phyloP scores from a whole-genome alignment of 2,888 invertebrate species.

The Andrena dorsata region DNA sequence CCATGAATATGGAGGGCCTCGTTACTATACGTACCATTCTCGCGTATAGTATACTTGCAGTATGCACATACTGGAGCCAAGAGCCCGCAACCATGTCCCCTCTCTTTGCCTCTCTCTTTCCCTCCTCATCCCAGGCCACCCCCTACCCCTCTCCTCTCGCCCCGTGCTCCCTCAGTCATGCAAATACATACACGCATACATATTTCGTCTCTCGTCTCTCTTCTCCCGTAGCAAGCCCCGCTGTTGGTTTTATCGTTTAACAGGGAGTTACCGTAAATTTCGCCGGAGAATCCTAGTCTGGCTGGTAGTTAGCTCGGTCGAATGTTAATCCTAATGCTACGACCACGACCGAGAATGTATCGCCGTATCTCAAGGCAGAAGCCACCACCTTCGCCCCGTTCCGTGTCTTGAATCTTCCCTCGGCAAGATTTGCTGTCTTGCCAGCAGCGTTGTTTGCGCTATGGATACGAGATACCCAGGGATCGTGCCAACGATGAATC shows the following conservation, averaged over 20 bases:
- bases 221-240: slow-evolving; percentile 61
- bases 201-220: slow-evolving; percentile 24
- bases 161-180: slow-evolving; percentile 39
- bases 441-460: slow-evolving; percentile 23
- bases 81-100: slow-evolving; percentile 57
- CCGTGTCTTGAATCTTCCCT: slow-evolving; percentile 51
- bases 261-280: slow-evolving; percentile 78
- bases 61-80: slow-evolving; percentile 65
- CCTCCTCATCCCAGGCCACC: slow-evolving; percentile 7
- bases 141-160: slow-evolving; percentile 25
- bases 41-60: slow-evolving; percentile 68
- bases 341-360: slow-evolving; percentile 61
- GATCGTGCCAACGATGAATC: background rate
- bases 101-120: slow-evolving; percentile 42
- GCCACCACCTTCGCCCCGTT: slow-evolving; percentile 51
- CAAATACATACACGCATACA: slow-evolving; percentile 52
- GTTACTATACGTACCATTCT: slow-evolving; percentile 80
- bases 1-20: slow-evolving; percentile 84
- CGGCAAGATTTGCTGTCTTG: slow-evolving; percentile 40
- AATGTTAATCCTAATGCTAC: slow-evolving; percentile 74
- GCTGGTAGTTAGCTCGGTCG: slow-evolving; percentile 73
- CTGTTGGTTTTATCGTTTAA: slow-evolving; percentile 81
- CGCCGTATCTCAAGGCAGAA: slow-evolving; percentile 58
- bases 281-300: slow-evolving; percentile 67
- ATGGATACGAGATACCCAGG: slow-evolving; percentile 22